A percentile compares a stretch with the other conserved stretches of the same genome.
These are phyloP conservation scores for Hydrozoanthus gracilis DNA, from an alignment of 92 coral and sea anemone genomes.

Conservation along the genomic window DNA sequence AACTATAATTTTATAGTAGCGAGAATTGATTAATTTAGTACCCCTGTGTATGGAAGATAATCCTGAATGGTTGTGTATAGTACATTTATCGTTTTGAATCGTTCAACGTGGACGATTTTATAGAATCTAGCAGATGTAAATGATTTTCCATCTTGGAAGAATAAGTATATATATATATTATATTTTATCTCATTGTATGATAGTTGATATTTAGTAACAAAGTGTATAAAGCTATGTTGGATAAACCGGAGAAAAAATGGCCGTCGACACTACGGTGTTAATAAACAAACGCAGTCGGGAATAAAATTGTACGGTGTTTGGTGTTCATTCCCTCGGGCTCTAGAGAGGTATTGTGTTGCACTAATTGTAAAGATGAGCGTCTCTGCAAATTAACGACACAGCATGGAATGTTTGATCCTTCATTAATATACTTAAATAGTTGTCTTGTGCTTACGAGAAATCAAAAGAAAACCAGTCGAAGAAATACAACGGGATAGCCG, in stretches of 20 bases:
- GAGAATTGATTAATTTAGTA: conserved; percentile 48
- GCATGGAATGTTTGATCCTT: neutral
- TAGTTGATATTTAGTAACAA: conserved; percentile 26
- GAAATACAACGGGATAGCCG: neutral
- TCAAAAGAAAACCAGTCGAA: neutral
- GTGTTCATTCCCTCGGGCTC: conserved; percentile 23
- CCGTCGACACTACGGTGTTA: conserved; percentile 19
- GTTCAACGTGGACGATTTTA: conserved; percentile 47
- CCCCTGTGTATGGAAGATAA: conserved; percentile 57
- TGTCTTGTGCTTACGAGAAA: no score
- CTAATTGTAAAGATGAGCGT: conserved; percentile 31
- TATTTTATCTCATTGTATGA: conserved; percentile 39
- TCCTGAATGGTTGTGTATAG: conserved; percentile 71
- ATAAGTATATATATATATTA: conserved; percentile 47
- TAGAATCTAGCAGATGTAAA: conserved; percentile 68
- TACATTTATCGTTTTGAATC: conserved; percentile 62
- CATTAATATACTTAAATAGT: no score
- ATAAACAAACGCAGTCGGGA: conserved; percentile 38
- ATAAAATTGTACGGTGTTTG: neutral
- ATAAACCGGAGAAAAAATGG: neutral
- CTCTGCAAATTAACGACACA: conserved; percentile 21
- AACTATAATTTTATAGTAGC: conserved; percentile 68
- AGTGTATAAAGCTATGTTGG: conserved; percentile 49
- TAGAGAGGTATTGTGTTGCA: conserved; percentile 28
- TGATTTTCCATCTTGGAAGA: conserved; percentile 60